Evolutionary conservation across 2,113 vertebrate species (phyloP), one percentile per base, ranked within the genome.

Genomic region (Callorhinus ursinus): DNA sequence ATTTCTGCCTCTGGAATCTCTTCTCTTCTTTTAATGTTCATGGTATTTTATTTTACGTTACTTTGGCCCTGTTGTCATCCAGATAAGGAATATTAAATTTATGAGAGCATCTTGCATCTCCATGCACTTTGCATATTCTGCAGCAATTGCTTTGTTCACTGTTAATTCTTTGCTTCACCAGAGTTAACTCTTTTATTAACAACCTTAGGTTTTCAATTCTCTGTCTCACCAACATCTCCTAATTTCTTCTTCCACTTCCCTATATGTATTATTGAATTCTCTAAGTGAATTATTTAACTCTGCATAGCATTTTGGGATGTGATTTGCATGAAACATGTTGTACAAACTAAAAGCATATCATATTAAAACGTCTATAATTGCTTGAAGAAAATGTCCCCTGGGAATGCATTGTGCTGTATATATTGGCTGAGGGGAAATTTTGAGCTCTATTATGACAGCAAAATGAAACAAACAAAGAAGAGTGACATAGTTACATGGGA

Each of bases 271-370:
- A 96, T 95, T 97, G 90, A 97, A 93, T 90, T 90, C 65, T 95
- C 69, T 90, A 95, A 96, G 81, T 97, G 96, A 97, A 97, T 97
- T 98, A 97, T 96, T 97, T 97, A 97, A 92, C 55, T 95, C 83
- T 91, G 89, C 74, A 90, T 42, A 97, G 87, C 57, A 88, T 95
- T 96, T 96, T 61, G 76, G 71, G 42, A 90, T 97, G 71, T 90
- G 92, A 98, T 93, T 96, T 97, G 82, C 83, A 95, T 92, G 76
- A 96, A 94, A 57, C 65, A 93, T 65, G 51, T 91, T 95, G 84
- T 90, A 95, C 76, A 92, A 95, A 97, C 89, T 96, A 92, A 97
- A 98, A 98, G 81, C 69, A 69, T 90, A 82, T 98, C 76, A 69
- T 97, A 93, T 96, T 95, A 95, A 93, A 97, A 93, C 49, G 79